Evolutionary conservation across 1,140 invertebrate genomes (phyloP).

Genomic region (Brachionus sp.): DNA sequence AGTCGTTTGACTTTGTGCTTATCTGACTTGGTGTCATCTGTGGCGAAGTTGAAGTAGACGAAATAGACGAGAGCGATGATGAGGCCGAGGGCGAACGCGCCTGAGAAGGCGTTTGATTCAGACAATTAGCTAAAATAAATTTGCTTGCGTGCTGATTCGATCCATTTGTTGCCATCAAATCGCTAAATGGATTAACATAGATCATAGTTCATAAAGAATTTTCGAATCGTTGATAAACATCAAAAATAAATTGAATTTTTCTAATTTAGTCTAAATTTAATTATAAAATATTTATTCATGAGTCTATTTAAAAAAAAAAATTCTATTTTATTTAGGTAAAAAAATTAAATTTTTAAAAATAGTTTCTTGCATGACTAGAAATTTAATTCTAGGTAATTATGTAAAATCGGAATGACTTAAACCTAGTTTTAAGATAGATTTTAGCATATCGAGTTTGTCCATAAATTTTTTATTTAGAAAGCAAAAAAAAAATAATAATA

Average conservation of each 20-base stretch:
- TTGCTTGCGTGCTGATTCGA: not conserved
- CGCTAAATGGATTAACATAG: conserved; percentile 19
- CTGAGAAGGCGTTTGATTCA: not conserved
- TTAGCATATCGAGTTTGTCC: not conserved
- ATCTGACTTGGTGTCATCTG: not conserved
- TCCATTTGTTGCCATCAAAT: not conserved
- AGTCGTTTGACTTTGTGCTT: not conserved
- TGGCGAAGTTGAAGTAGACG: conserved; percentile 13
- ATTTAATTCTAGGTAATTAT: not conserved
- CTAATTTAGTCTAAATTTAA: not conserved
- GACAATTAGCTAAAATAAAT: not conserved
- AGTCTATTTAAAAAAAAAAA: not conserved
- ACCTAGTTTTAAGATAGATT: conserved; percentile 3
- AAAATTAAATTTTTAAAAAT: conserved; percentile 12
- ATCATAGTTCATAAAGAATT: conserved; percentile 4
- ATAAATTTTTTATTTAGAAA: not conserved
- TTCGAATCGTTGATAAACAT: not conserved
- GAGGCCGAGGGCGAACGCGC: not conserved
- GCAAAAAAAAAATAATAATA: not conserved
- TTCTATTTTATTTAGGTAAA: conserved; percentile 13
- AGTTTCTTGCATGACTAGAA: not conserved
- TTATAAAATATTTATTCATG: conserved; percentile 21
- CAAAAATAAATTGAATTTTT: not conserved
- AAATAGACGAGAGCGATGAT: not conserved
- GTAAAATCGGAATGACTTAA: conserved; percentile 12